phyloP scores from a whole-genome alignment of 2,113 vertebrate species.

The Malurus elegans region DNA sequence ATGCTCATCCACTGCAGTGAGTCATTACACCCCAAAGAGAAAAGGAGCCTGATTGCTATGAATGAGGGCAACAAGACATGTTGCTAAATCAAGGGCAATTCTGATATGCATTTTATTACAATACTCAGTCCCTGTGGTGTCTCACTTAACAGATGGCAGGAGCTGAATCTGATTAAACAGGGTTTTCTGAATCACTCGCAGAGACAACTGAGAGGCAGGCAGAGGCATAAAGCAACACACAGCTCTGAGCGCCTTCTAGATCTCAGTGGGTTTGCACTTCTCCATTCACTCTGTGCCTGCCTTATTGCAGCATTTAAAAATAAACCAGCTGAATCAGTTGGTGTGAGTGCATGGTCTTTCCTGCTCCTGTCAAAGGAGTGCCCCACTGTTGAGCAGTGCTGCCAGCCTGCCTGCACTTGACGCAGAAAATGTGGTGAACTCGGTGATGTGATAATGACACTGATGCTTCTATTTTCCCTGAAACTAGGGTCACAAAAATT shows the following conservation, averaged over 20 bases:
- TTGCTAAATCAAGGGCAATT: neutral
- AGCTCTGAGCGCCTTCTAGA: neutral
- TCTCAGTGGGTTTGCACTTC: neutral
- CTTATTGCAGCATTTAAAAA: neutral
- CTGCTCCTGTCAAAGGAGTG: neutral
- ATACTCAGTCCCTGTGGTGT: neutral
- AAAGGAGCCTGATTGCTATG: neutral
- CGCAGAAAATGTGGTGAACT: neutral
- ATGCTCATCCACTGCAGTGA: neutral
- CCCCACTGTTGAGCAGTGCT: neutral
- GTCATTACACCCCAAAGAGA: neutral
- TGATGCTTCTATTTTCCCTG: neutral
- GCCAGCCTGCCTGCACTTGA: fast-evolving
- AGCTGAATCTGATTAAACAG: constrained; percentile 21
- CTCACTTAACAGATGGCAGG: constrained; percentile 30
- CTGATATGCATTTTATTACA: neutral
- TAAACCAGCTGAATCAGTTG: neutral
- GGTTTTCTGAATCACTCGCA: neutral
- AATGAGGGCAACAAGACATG: neutral
- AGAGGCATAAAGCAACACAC: neutral
- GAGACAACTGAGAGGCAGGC: neutral
- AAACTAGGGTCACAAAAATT: neutral
- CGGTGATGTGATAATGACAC: neutral
- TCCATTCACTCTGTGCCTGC: neutral
- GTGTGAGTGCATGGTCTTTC: neutral